Conservation (phyloP, 2,113 vertebrate species). For the Cynopterus brachyotis region DNA sequence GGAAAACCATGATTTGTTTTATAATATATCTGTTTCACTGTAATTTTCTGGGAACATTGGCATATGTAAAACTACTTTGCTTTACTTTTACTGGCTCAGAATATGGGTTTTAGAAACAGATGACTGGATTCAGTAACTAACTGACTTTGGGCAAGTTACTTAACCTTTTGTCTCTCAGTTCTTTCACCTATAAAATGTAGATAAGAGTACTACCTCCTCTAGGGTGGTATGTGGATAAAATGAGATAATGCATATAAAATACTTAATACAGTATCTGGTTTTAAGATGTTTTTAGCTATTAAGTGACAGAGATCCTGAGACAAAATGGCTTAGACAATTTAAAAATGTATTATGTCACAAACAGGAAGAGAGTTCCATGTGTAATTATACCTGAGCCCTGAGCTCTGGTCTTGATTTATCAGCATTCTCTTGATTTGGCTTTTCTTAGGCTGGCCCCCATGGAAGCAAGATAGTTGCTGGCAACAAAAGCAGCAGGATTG, state of each 20-base stretch:
- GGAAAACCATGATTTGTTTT: background rate
- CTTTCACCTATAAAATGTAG: background rate
- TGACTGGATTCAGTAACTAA: background rate
- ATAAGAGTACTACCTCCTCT: background rate
- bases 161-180: background rate
- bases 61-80: background rate
- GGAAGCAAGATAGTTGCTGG: background rate
- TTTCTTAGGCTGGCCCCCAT: background rate
- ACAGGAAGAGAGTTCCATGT: background rate
- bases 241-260: conserved; percentile 19
- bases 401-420: background rate
- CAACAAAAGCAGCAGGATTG: background rate
- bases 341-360: background rate
- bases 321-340: conserved; percentile 34
- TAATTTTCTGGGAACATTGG: background rate
- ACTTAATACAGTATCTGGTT: background rate
- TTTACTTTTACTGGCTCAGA: conserved; percentile 30
- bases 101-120: background rate
- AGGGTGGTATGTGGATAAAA: background rate
- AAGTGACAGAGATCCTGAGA: background rate
- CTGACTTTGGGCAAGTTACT: background rate
- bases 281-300: background rate
- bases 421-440: background rate
- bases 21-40: background rate
- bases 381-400: background rate